Percentiles rank a stretch among this genome's conserved stretches.
phyloP scores from a whole-genome alignment of 2,797 vertebrate species.

The Megalops cyprinoides region DNA sequence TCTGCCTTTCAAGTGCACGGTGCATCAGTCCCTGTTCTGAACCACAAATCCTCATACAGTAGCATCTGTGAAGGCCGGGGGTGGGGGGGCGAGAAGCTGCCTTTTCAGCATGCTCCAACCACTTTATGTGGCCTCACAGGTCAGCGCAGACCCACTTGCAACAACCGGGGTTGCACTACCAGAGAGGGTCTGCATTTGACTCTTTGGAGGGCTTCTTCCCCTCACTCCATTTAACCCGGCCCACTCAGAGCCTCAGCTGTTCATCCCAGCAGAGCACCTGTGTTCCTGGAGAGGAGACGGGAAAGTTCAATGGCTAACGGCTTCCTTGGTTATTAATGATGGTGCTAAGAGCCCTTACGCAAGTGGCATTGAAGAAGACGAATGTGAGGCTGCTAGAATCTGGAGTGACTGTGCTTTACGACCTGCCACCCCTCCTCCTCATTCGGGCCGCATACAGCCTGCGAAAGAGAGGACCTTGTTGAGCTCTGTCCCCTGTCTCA shows the following conservation, averaged over 20 bases:
- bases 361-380: background rate
- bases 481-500: background rate
- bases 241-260: background rate
- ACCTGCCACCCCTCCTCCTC: no score
- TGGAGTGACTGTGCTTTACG: background rate
- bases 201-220: background rate
- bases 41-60: background rate
- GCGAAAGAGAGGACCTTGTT: background rate
- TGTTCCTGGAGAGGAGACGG: background rate
- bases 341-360: background rate
- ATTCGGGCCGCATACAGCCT: background rate
- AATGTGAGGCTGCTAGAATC: background rate
- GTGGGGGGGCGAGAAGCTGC: background rate
- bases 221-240: background rate
- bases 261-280: background rate
- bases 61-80: background rate
- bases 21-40: no score
- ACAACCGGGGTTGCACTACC: background rate
- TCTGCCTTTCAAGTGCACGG: no score
- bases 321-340: background rate
- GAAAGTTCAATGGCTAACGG: conserved; percentile 1
- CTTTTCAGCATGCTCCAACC: background rate
- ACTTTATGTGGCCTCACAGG: background rate
- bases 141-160: background rate
- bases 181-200: background rate